Conservation (phyloP, 2,797 vertebrate species). For the Telmatherina bonti region DNA sequence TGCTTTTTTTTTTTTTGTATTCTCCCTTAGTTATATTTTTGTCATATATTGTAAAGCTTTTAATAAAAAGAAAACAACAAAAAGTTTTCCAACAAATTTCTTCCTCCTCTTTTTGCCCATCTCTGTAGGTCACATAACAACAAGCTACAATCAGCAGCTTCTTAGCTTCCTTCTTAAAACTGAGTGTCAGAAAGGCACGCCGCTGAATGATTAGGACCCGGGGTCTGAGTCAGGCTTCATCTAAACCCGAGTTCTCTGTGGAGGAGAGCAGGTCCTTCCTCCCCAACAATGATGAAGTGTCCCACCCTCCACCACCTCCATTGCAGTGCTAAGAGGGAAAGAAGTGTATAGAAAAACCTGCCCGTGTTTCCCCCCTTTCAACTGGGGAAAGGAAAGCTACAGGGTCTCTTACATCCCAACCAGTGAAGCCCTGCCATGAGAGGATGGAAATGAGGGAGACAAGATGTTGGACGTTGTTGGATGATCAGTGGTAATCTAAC, state of each 20-base stretch:
- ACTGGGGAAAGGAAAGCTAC: conserved; percentile 4
- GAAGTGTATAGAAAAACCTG: conserved; percentile 25
- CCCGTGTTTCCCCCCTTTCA: conserved; percentile 37
- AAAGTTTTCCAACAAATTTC: conserved; percentile 85
- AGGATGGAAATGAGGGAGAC: not conserved
- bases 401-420: conserved; percentile 12
- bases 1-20: conserved; percentile 65
- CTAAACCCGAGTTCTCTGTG: conserved; percentile 39
- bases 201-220: conserved; percentile 46
- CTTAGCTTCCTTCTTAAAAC: conserved; percentile 83
- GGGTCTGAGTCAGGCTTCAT: conserved; percentile 50
- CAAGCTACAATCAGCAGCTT: conserved; percentile 96
- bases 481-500: conserved; percentile 23
- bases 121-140: conserved; percentile 98
- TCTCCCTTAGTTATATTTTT: conserved; percentile 78
- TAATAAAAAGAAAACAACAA: conserved; percentile 74
- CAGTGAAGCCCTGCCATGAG: conserved; percentile 25
- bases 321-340: conserved; percentile 28
- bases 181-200: conserved; percentile 71
- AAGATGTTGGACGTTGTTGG: conserved; percentile 61
- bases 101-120: conserved; percentile 82
- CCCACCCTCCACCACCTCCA: conserved; percentile 34
- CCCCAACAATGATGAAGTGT: conserved; percentile 20
- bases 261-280: conserved; percentile 23
- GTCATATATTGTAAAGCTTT: conserved; percentile 84